Evolutionary conservation across 92 coral and sea anemone genomes (phyloP), one percentile per base, ranked within the genome.

Genomic region (Parazoanthus swiftii): DNA sequence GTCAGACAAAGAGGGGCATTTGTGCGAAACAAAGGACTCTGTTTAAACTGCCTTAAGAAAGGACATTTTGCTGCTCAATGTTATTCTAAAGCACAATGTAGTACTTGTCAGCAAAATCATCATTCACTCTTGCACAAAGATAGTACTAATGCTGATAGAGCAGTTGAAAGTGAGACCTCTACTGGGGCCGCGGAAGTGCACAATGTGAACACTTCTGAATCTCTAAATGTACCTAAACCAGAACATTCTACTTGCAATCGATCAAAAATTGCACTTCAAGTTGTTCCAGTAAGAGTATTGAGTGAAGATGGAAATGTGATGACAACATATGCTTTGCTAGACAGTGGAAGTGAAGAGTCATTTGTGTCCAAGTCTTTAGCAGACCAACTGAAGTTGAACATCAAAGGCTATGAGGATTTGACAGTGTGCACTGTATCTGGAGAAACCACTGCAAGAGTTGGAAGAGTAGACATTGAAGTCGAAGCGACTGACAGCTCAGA

Each of bases 321-420:
- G n/a, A 74, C 54, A 42, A 91, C 91, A 21, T 89, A 85, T 50
- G 88, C 93, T 56, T 73, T 91, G 56, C 81, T 91, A 26, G 92
- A 91, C 80, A 85, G 90, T 46, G 92, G 94, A 37, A 91, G 93
- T 82, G 93, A 91, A 72, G 93, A 91, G 81, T 80, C 86, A 63
- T 91, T 89, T 81, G 74, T 89, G 81, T 79, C 91, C n/a, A 81
- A 82, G 70, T 10, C 90, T 25, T 77, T 80, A 10, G 58, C 91
- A 59, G 89, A 91, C 65, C 89, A 85, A 39, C 87, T 85, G 72
- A 77, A 80, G 81, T 74, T 88, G 13, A 58, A 86, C 35, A 71
- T 71, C 25, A 81, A 85, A 80, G 79, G 78, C 80, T 88, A 26
- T 59, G 86, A 88, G 8, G 58, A 51, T 51, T 39, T 46, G 7